These are phyloP conservation scores for Sycobia sp. DNA, from an alignment of 1,140 invertebrate species.

Conservation along the genomic window DNA sequence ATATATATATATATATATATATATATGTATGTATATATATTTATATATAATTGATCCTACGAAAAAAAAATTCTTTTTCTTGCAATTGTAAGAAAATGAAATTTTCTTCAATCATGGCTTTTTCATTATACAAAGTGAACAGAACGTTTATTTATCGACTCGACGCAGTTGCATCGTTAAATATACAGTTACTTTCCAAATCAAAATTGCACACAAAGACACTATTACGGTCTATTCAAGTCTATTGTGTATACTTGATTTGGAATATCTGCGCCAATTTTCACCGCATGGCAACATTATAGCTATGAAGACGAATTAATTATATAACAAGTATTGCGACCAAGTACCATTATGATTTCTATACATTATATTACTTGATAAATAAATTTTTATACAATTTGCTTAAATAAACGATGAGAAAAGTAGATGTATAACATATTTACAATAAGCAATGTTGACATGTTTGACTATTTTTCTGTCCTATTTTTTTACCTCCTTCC, in stretches of 20 bases:
- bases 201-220: slow-evolving; percentile 35
- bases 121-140: slow-evolving; percentile 35
- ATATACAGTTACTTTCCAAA: slow-evolving; percentile 32
- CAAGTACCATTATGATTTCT: slow-evolving; percentile 35
- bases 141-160: slow-evolving; percentile 21
- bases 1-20: too few species aligned
- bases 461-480: slow-evolving; percentile 31
- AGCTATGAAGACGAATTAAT: slow-evolving; percentile 26
- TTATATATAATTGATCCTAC: too few species aligned
- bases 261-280: slow-evolving; percentile 18
- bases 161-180: slow-evolving; percentile 22
- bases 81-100: slow-evolving; percentile 31
- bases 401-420: slow-evolving; percentile 38
- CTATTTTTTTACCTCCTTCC: not conserved
- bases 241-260: slow-evolving; percentile 22
- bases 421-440: slow-evolving; percentile 36
- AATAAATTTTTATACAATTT: slow-evolving; percentile 37
- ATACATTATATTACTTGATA: slow-evolving; percentile 37
- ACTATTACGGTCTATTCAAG: slow-evolving; percentile 26
- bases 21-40: too few species aligned
- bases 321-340: slow-evolving; percentile 31
- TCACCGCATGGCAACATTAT: slow-evolving; percentile 13
- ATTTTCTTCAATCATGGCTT: slow-evolving; percentile 29
- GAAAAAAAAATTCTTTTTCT: too few species aligned
- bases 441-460: slow-evolving; percentile 38